Evolutionary conservation across 2,113 vertebrate genomes (phyloP), one percentile per base, ranked within the genome.

Genomic region (Tretioscincus oriximinensis): DNA sequence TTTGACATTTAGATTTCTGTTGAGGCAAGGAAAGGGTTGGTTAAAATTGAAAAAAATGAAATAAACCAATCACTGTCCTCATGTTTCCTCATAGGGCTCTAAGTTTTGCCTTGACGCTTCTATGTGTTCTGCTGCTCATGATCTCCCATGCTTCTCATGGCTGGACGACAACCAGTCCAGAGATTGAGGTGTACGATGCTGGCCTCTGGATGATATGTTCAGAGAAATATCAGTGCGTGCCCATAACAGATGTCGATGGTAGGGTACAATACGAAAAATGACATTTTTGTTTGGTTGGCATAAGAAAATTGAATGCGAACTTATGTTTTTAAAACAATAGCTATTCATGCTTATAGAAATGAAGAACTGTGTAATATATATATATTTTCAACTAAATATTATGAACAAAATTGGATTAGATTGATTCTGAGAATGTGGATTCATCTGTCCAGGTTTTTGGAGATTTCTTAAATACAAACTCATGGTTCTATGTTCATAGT

Each of bases 151-250:
- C 3, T 16, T 78, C 65, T 5, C 29, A 69, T 7, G 51, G 77
- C 49, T 78, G 77, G 77, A 78, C 29, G 3, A 8, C 26, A 2
- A 45, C 8, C 51, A 10, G 7, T 2, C 65, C 29, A 24, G 4
- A 28, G 1, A 1, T 1, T 0, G 47, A 49, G 1, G 2, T 54
- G 3, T 67, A 11, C 29, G 12, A 22, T 22, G 5, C 31, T 35
- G 77, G 77, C 14, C 77, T 78, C 1, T 78, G 77, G 77, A 18
- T 9, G 21, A 9, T 68, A 29, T 78, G 77, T 49, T 69, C 49
- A 20, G 21, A 41, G 2, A 31, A 58, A 10, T 10, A 3, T 5
- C 29, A 29, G 3, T 78, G 77, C 7, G 0, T 20, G 0, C 14
- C 66, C 65, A 8, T 69, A 22, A 5, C 6, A 10, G 1, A 4